Evolutionary conservation across 2,797 vertebrate genomes (phyloP).

Genomic region (Xiphophorus birchmanni): DNA sequence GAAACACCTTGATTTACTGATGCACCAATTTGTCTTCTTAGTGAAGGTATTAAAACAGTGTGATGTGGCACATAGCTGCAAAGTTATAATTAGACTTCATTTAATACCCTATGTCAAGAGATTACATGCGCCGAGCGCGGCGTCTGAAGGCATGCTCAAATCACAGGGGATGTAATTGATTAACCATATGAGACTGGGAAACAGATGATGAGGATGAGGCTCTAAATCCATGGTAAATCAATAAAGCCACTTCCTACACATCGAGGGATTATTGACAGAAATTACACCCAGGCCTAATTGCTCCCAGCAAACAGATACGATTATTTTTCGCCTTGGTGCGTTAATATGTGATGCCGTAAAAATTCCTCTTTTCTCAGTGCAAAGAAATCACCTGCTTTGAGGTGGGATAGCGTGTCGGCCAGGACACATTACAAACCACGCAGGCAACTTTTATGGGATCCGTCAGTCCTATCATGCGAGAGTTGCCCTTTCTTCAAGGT

Average conservation of each 20-base stretch:
- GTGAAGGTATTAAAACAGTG: constrained; percentile 60
- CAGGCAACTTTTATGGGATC: constrained; percentile 60
- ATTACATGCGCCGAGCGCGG: constrained; percentile 62
- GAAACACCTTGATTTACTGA: constrained; percentile 30
- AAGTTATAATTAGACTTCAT: constrained; percentile 75
- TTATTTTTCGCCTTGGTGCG: constrained; percentile 26
- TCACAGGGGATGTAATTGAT: constrained; percentile 73
- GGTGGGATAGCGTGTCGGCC: constrained; percentile 41
- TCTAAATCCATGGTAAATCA: constrained; percentile 76
- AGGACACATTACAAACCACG: constrained; percentile 45
- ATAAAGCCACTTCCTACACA: constrained; percentile 71
- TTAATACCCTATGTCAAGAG: constrained; percentile 74
- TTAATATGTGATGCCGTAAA: constrained; percentile 27
- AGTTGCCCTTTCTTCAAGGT: constrained; percentile 78
- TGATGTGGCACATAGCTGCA: constrained; percentile 63
- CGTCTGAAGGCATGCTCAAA: constrained; percentile 66
- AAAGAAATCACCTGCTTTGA: constrained; percentile 53
- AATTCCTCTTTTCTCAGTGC: constrained; percentile 12
- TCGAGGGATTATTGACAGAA: constrained; percentile 71
- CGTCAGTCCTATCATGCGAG: constrained; percentile 47
- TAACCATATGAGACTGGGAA: constrained; percentile 67
- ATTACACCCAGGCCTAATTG: constrained; percentile 66
- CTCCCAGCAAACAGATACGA: constrained; percentile 42
- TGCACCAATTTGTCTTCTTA: constrained; percentile 62
- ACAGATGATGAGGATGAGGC: constrained; percentile 72